phyloP scores from a whole-genome alignment of 2,797 vertebrate genomes.

The Petrocephalus sullivani region DNA sequence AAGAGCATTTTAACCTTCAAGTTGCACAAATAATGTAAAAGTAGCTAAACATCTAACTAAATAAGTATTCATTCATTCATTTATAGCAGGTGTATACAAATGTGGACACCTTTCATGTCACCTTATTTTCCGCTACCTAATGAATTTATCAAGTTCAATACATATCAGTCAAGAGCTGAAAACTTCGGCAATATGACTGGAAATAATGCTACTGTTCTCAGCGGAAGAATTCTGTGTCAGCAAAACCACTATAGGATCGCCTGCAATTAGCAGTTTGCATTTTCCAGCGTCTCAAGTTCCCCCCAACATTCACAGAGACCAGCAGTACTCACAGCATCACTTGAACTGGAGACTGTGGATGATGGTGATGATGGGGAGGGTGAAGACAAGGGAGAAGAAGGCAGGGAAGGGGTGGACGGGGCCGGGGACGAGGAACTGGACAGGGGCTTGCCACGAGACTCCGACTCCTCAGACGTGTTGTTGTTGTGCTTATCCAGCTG shows the following conservation, averaged over 20 bases:
- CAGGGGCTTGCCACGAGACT: constrained; percentile 80
- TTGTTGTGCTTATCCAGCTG: constrained; percentile 94
- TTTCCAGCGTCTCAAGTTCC: background rate
- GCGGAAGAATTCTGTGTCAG: background rate
- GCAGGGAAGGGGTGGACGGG: constrained; percentile 75
- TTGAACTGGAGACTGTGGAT: constrained; percentile 83
- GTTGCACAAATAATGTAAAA: background rate
- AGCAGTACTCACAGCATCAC: constrained; percentile 79
- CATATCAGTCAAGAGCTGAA: background rate
- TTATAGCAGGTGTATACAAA: background rate
- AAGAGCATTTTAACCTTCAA: background rate
- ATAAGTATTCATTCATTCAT: background rate
- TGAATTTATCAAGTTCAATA: background rate
- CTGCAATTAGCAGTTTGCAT: background rate
- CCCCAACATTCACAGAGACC: background rate
- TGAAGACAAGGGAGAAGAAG: constrained; percentile 82
- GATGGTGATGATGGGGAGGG: constrained; percentile 81
- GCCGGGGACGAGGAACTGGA: constrained; percentile 90
- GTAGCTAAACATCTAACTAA: background rate
- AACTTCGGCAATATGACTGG: background rate
- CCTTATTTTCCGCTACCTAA: background rate
- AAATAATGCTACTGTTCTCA: background rate
- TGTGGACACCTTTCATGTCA: background rate
- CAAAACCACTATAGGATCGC: background rate
- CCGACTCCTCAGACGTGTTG: constrained; percentile 76